Conservation (phyloP, 1,140 invertebrate genomes). For the Cheumatopsyche charites region DNA sequence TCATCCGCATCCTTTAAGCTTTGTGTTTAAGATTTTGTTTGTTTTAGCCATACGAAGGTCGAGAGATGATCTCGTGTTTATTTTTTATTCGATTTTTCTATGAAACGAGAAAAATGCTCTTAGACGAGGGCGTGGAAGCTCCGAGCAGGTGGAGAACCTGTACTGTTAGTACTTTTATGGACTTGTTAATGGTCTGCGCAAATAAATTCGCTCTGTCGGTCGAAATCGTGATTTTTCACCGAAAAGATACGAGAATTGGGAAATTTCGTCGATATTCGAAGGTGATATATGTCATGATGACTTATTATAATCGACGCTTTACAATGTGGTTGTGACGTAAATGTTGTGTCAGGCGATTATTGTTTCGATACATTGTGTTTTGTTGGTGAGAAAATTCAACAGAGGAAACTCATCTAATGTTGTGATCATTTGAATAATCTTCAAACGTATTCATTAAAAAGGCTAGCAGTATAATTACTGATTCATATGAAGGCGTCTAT, state of each 20-base stretch:
- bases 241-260: no score
- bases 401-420: neutral
- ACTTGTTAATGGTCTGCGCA: neutral
- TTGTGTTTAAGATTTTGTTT: no score
- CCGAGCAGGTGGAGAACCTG: neutral
- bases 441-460: no score
- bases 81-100: no score
- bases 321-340: neutral
- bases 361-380: neutral
- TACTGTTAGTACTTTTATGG: neutral
- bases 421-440: no score
- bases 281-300: neutral
- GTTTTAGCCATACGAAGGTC: no score
- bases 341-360: neutral
- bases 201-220: neutral
- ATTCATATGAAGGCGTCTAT: no score
- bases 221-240: neutral
- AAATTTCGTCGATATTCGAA: neutral
- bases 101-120: no score
- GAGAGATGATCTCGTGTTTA: no score
- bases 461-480: no score
- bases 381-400: neutral
- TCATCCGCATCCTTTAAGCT: no score
- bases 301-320: neutral
- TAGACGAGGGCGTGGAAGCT: neutral